A percentile compares a stretch with the other conserved stretches of the same genome.
phyloP scores from a whole-genome alignment of 2,797 vertebrate genomes.

The Synaphobranchus kaupii region DNA sequence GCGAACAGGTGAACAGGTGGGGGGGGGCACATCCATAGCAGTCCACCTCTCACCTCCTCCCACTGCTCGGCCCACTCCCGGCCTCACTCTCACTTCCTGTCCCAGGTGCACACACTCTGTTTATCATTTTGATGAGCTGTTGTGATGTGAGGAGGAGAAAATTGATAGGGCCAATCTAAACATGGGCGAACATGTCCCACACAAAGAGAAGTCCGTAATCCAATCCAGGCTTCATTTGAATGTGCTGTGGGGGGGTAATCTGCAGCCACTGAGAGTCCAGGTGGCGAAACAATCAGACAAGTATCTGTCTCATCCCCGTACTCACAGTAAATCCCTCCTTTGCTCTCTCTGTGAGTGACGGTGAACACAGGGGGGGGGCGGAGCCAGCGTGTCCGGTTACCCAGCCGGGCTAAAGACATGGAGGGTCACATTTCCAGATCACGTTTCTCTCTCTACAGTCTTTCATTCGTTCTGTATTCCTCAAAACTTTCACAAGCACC shows the following conservation, averaged over 20 bases:
- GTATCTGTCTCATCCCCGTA: not conserved
- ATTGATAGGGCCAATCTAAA: slow-evolving; percentile 71
- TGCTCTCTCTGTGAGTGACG: slow-evolving; percentile 34
- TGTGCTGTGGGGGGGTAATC: slow-evolving; percentile 64
- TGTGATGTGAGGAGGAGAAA: slow-evolving; percentile 55
- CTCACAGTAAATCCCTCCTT: slow-evolving; percentile 43
- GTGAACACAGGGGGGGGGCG: slow-evolving; percentile 53
- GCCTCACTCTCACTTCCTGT: slow-evolving; percentile 4
- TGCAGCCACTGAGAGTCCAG: slow-evolving; percentile 67
- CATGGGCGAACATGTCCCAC: slow-evolving; percentile 68
- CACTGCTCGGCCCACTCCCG: not conserved
- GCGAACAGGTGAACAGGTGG: slow-evolving; percentile 19
- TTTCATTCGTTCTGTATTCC: slow-evolving; percentile 62
- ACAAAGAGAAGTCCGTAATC: slow-evolving; percentile 74
- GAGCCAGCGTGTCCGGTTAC: slow-evolving; percentile 68
- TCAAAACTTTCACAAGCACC: slow-evolving; percentile 70
- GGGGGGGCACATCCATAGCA: not conserved
- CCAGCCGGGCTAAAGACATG: slow-evolving; percentile 72
- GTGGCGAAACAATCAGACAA: slow-evolving; percentile 78
- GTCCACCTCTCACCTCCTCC: not conserved
- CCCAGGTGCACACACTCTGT: not conserved
- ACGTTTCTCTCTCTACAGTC: slow-evolving; percentile 65
- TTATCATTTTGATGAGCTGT: not conserved
- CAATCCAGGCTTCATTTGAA: slow-evolving; percentile 60
- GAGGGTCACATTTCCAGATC: slow-evolving; percentile 83